Conservation (phyloP, 2,797 vertebrate genomes). For the Simalia tracyae region DNA sequence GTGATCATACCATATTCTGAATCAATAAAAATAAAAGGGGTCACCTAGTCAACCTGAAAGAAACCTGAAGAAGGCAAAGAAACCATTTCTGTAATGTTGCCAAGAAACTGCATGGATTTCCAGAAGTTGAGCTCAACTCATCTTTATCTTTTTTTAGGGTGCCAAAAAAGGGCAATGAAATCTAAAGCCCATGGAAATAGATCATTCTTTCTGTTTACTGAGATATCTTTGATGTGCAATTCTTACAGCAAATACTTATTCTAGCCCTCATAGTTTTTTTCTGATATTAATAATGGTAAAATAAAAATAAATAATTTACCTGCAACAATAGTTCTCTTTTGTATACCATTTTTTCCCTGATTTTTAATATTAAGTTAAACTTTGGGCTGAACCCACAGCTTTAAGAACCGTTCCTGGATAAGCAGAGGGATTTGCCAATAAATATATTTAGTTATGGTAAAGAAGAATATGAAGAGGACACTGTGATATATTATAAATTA, state of each 20-base stretch:
- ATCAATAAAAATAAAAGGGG: background rate
- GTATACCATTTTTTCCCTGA: background rate
- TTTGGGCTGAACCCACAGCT: background rate
- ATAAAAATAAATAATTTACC: background rate
- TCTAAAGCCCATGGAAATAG: background rate
- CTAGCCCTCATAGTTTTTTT: background rate
- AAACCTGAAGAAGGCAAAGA: background rate
- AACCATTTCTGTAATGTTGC: background rate
- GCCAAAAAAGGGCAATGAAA: background rate
- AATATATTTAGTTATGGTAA: background rate
- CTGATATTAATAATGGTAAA: background rate
- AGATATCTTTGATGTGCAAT: background rate
- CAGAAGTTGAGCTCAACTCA: background rate
- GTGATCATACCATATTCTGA: background rate
- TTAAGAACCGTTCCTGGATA: background rate
- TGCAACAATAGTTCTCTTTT: background rate
- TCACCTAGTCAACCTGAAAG: background rate
- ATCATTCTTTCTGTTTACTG: background rate
- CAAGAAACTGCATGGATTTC: background rate
- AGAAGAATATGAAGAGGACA: background rate
- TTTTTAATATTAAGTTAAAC: background rate
- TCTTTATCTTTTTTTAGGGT: background rate
- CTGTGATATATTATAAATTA: background rate
- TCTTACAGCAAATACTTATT: background rate
- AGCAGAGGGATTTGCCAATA: background rate